Evolutionary conservation across 1,140 invertebrate species (phyloP).

Genomic region (Homarus americanus): DNA sequence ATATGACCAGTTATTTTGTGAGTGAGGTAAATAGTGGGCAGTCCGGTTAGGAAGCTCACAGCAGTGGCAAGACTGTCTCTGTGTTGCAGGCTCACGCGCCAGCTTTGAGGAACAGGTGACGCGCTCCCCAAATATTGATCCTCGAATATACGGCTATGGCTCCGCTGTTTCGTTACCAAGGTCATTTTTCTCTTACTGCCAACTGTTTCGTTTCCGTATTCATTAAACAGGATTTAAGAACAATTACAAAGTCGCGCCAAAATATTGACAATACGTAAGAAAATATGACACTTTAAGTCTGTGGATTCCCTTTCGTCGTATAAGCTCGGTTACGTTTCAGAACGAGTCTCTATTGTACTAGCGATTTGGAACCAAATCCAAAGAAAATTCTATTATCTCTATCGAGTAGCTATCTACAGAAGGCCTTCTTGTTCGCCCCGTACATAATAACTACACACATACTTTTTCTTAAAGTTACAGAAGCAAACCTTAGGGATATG

Average conservation of each 20-base stretch:
- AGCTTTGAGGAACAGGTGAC: conserved; percentile 59
- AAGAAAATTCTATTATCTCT: conserved; percentile 25
- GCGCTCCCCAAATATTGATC: conserved; percentile 33
- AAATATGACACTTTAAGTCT: background rate
- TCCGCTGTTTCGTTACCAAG: background rate
- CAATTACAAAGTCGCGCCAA: background rate
- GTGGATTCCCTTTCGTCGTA: background rate
- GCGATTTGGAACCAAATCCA: conserved; percentile 42
- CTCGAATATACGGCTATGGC: background rate
- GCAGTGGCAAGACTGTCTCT: background rate
- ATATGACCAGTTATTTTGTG: background rate
- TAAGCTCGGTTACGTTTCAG: background rate
- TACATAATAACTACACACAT: too few species aligned
- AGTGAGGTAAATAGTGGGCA: background rate
- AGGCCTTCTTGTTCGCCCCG: background rate
- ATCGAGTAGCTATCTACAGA: background rate
- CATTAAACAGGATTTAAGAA: background rate
- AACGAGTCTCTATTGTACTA: conserved; percentile 45
- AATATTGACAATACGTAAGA: background rate
- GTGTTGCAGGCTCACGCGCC: conserved; percentile 33
- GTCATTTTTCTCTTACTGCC: background rate
- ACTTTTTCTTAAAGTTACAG: too few species aligned
- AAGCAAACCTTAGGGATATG: too few species aligned
- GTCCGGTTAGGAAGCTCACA: too few species aligned
- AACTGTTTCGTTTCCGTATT: background rate